These are phyloP conservation scores for Perca fluviatilis DNA, from an alignment of 2,113 vertebrate species.

Conservation along the genomic window DNA sequence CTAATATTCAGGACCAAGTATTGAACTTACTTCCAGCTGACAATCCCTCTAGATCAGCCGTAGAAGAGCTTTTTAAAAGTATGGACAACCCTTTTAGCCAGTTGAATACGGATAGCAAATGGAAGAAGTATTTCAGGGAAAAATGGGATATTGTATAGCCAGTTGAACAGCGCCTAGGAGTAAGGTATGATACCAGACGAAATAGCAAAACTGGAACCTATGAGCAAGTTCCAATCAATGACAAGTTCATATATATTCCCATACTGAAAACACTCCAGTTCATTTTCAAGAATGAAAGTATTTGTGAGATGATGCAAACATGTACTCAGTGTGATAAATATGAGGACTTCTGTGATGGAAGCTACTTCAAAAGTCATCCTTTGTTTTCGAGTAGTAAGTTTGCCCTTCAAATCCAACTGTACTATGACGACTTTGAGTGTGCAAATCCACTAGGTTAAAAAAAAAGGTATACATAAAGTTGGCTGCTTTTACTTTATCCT, in stretches of 20 bases:
- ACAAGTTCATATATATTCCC: background rate
- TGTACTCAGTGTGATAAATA: background rate
- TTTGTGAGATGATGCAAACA: background rate
- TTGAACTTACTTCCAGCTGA: background rate
- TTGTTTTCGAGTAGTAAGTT: background rate
- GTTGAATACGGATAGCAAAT: background rate
- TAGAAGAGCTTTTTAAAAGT: background rate
- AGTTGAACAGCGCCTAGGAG: background rate
- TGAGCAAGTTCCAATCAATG: background rate
- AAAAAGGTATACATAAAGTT: slow-evolving; percentile 1
- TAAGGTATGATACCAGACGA: background rate
- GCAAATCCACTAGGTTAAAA: background rate
- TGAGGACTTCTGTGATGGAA: background rate
- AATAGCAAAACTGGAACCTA: background rate
- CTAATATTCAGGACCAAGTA: background rate
- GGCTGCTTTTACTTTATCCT: background rate
- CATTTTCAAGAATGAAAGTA: background rate
- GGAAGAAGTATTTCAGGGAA: background rate
- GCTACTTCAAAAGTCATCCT: background rate
- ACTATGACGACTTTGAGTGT: background rate
- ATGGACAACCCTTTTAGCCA: background rate
- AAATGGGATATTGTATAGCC: background rate
- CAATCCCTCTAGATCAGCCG: background rate
- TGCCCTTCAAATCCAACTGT: background rate
- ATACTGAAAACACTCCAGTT: background rate